These are phyloP conservation scores for Salvelinus alpinus DNA, from an alignment of 2,113 vertebrate genomes.

Conservation along the genomic window DNA sequence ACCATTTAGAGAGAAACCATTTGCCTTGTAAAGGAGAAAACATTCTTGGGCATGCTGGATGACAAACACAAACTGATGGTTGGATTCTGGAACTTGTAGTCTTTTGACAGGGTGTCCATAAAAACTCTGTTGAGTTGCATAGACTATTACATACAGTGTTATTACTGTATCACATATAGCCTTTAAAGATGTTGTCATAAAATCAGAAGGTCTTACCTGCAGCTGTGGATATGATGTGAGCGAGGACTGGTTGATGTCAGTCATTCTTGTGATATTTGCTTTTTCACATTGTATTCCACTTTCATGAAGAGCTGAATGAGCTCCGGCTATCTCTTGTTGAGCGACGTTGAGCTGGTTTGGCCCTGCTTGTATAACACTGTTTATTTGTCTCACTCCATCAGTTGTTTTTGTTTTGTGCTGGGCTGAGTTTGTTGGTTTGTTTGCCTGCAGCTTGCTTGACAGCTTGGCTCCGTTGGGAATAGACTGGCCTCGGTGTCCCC, in stretches of 20 bases:
- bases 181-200: background rate
- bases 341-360: constrained; percentile 14
- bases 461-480: constrained; percentile 67
- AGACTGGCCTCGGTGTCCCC: constrained; percentile 62
- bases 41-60: background rate
- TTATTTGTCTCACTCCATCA: constrained; percentile 60
- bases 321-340: background rate
- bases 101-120: background rate
- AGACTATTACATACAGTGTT: background rate
- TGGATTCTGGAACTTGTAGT: background rate
- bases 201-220: no score
- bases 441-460: constrained; percentile 74
- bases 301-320: constrained; percentile 51
- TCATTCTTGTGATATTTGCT: constrained; percentile 65
- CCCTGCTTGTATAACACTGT: constrained; percentile 66
- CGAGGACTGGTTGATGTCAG: background rate
- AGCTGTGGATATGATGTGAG: constrained; percentile 42
- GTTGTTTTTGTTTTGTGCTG: constrained; percentile 67
- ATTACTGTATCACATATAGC: background rate
- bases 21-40: background rate
- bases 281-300: constrained; percentile 43
- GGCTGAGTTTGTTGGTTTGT: constrained; percentile 46
- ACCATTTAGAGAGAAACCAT: background rate
- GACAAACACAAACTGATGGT: background rate
- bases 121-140: background rate